phyloP scores from a whole-genome alignment of 2,888 invertebrate genomes.

The Gymnoscelis rufifasciata region DNA sequence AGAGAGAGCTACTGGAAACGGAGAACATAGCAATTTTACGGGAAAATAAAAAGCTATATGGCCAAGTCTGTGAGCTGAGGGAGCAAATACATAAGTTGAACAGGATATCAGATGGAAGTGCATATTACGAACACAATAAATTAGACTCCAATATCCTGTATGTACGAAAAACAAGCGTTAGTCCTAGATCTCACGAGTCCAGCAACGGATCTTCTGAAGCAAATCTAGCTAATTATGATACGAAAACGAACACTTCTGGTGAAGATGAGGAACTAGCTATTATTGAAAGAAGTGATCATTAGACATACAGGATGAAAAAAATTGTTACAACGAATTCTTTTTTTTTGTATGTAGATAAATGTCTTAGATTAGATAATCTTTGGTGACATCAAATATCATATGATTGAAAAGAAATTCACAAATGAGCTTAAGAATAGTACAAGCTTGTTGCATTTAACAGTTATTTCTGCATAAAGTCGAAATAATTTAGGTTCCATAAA shows the following conservation, averaged over 20 bases:
- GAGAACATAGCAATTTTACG: constrained; percentile 92
- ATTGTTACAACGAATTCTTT: constrained; percentile 2
- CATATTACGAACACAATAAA: constrained; percentile 48
- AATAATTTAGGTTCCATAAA: too few relatives aligned
- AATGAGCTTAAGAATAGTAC: not conserved
- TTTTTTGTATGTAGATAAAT: not conserved
- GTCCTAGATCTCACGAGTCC: constrained; percentile 67
- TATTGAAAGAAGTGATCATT: constrained; percentile 52
- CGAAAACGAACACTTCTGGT: constrained; percentile 65
- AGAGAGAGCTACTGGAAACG: constrained; percentile 92
- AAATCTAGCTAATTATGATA: constrained; percentile 57
- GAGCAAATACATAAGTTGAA: constrained; percentile 72
- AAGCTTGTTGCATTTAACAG: not conserved
- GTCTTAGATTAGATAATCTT: too few relatives aligned
- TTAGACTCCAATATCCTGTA: constrained; percentile 64
- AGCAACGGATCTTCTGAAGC: constrained; percentile 70
- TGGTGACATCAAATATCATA: too few relatives aligned
- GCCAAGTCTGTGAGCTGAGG: constrained; percentile 67
- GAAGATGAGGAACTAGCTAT: constrained; percentile 72
- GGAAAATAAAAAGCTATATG: constrained; percentile 90
- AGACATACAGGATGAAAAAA: constrained; percentile 12
- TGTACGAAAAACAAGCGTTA: constrained; percentile 60
- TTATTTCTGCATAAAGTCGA: not conserved
- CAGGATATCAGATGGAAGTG: constrained; percentile 66
- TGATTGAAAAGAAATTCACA: not conserved